A percentile compares a stretch with the other conserved stretches of the same genome.
These are phyloP conservation scores for Caradrina kadenii DNA, from an alignment of 2,888 invertebrate species.

Conservation along the genomic window DNA sequence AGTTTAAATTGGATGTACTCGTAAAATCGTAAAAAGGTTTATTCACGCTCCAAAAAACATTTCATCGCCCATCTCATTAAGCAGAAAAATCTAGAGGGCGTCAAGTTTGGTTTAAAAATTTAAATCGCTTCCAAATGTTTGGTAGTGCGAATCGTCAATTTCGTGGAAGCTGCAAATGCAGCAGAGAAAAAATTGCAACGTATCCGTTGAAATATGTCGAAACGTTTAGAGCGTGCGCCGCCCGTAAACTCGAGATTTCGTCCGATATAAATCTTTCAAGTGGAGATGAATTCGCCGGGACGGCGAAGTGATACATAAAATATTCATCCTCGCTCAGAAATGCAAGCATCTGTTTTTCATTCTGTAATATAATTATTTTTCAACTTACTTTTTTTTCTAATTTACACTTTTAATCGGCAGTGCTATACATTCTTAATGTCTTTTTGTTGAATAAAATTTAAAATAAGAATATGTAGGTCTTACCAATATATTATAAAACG, in stretches of 20 bases:
- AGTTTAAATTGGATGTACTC: conserved; percentile 15
- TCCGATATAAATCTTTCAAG: conserved; percentile 88
- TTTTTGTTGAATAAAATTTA: background rate
- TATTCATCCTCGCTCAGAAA: conserved; percentile 85
- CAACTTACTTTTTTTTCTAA: conserved; percentile 41
- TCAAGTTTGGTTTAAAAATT: conserved; percentile 44
- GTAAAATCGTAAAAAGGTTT: conserved; percentile 23
- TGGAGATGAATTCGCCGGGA: conserved; percentile 84
- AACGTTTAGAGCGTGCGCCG: conserved; percentile 76
- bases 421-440: conserved; percentile 10
- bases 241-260: conserved; percentile 84
- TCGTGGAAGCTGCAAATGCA: conserved; percentile 64
- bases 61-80: conserved; percentile 33
- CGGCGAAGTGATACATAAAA: conserved; percentile 88
- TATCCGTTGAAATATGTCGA: conserved; percentile 72
- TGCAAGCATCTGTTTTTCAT: conserved; percentile 85
- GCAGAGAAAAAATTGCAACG: conserved; percentile 72
- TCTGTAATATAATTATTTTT: conserved; percentile 67
- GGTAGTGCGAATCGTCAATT: conserved; percentile 34
- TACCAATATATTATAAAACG: conserved; percentile 24
- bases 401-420: conserved; percentile 33
- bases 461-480: conserved; percentile 22
- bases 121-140: conserved; percentile 32
- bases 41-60: conserved; percentile 30
- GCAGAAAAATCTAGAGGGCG: conserved; percentile 16